A percentile compares a stretch with the other conserved stretches of the same genome.
phyloP scores from a whole-genome alignment of 2,113 vertebrate species.

The Brachyistius frenatus region DNA sequence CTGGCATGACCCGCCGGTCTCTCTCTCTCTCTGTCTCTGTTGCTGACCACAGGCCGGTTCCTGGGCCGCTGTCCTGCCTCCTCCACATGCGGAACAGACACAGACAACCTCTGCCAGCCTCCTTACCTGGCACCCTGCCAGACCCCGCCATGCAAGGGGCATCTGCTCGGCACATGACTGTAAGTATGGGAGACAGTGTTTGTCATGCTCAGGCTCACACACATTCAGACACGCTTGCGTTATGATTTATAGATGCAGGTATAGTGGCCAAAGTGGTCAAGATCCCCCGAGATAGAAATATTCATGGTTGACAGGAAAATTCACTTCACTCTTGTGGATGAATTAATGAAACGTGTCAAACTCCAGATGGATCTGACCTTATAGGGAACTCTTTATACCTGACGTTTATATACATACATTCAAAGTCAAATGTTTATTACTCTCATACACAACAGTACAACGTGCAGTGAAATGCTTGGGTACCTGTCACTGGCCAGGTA shows the following conservation, averaged over 20 bases:
- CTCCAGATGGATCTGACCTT: constrained; percentile 61
- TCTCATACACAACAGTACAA: too few relatives aligned
- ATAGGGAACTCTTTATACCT: constrained; percentile 27
- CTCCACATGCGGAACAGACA: constrained; percentile 95
- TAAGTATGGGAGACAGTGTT: constrained; percentile 78
- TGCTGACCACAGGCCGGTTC: constrained; percentile 87
- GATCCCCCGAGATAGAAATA: constrained; percentile 37
- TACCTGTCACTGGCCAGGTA: too few relatives aligned
- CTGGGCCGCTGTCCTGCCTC: constrained; percentile 93
- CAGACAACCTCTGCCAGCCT: constrained; percentile 94
- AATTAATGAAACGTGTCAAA: constrained; percentile 64
- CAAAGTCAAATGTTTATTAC: too few relatives aligned
- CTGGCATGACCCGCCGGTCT: constrained; percentile 25
- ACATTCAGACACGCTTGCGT: constrained; percentile 13
- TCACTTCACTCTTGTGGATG: constrained; percentile 63
- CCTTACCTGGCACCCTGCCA: constrained; percentile 94
- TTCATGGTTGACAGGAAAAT: constrained; percentile 61
- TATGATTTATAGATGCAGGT: constrained; percentile 60
- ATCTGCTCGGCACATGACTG: constrained; percentile 93
- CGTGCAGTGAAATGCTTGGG: too few relatives aligned
- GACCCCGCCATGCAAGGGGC: constrained; percentile 95
- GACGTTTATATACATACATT: constrained; percentile 18
- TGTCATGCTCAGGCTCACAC: constrained; percentile 17
- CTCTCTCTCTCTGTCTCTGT: constrained; percentile 14
- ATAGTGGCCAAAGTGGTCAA: constrained; percentile 52